These are phyloP conservation scores for Pangasius sanitwongsei DNA, from an alignment of 2,797 vertebrate genomes.

Conservation along the genomic window DNA sequence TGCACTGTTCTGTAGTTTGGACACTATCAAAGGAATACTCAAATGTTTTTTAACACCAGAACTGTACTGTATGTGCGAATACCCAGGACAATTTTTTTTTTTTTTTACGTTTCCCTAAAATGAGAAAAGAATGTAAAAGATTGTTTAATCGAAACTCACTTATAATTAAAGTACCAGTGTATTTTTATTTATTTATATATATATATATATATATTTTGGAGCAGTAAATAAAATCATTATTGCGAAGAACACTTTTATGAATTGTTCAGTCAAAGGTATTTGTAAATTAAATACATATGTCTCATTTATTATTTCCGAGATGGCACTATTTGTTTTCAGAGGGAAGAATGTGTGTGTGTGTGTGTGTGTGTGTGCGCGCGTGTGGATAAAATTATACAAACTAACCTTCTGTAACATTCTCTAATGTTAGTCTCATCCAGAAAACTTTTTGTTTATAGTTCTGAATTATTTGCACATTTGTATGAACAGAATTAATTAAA, in stretches of 20 bases:
- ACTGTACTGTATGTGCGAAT: neutral
- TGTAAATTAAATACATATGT: neutral
- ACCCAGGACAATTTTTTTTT: neutral
- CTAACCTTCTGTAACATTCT: neutral
- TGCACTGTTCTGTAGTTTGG: neutral
- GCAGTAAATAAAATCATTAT: too few species aligned
- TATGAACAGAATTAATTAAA: neutral
- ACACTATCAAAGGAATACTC: neutral
- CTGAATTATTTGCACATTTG: neutral
- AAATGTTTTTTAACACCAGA: too few species aligned
- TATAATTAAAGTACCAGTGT: neutral
- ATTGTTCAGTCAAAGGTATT: neutral
- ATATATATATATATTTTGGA: neutral
- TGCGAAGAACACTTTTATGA: neutral
- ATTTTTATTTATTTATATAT: neutral
- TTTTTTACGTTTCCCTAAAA: neutral
- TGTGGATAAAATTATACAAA: neutral
- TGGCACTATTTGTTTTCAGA: neutral
- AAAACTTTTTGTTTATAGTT: neutral
- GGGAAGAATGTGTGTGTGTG: neutral
- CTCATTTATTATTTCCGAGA: too few species aligned
- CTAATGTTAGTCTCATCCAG: neutral
- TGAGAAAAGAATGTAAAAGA: neutral
- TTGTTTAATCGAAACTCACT: neutral
- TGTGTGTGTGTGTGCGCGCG: too few species aligned